Base-by-base conservation (phyloP, 37 sponge, comb jelly and placozoan genomes). In the Bolinopsis microptera region DNA sequence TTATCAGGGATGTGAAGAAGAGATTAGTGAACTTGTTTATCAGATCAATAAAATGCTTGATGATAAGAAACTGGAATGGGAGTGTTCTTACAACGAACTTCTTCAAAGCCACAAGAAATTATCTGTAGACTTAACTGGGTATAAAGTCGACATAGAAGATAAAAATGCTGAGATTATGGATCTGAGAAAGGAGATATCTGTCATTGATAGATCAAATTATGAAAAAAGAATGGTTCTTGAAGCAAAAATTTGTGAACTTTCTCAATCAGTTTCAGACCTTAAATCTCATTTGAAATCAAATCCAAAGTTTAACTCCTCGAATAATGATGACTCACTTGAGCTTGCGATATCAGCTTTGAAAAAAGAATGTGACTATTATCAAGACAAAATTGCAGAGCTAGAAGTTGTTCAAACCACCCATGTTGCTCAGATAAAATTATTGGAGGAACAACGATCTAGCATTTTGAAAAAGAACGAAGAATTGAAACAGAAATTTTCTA, bases 1-100 rank as follows among this genome's bases (percentile, higher is more conserved):
- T 26, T 86, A 86, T 86, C 61, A 86, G 31, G 90, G 90, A 41
- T 86, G 90, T 86, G 90, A 86, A 41, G 90, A 28, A 41, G 90
- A 86, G 24, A 86, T 86, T 5, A 86, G 90, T 86, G 90, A 86
- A 39, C 90, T 86, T 86, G 90, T 86, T 2, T 86, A 86, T 41
- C 90, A 86, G 26, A 86, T 86, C 16, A 34, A 86, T 13, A 86
- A 86, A 86, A 39, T 86, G 41, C 36, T 86, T 8, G 26, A 23
- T 39, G 90, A 86, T 1, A 86, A 86, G 90, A 35, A 41, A 41
- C 2, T 27, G 24, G 90, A 86, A 13, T 86, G 90, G 90, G 90
- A 86, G 61, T n/a, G 3, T 0, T 86, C 90, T 26, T 86, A 86
- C 31, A 86, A 86, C 23, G 18, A 86, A 26, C 48, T 86, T 0